Base-by-base conservation (phyloP, 1,140 invertebrate species). In the Riptortus pedestris region DNA sequence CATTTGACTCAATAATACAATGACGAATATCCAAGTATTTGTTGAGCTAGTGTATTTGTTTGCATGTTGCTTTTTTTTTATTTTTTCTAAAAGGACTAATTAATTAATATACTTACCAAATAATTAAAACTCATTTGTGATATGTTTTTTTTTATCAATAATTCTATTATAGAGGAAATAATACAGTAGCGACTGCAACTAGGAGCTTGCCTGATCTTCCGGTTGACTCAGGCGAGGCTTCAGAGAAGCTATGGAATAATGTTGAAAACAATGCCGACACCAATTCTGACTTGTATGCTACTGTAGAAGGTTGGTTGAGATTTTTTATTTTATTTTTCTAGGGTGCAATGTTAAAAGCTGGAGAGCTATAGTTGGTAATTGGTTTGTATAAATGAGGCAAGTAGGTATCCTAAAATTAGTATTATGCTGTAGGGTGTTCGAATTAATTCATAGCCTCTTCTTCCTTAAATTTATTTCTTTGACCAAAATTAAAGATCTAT, bases 271-370 rank as follows among this genome's bases (percentile, higher is more conserved):
- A 69, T 26, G 70, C 69, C 2, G 72, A 73, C 51, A 72, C 73
- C 2, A 69, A 67, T 26, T 75, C 73, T 9, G 74, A 74, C 43
- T 62, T 75, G 11, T 75, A 75, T 69, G 74, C 74, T 14, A 74
- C 74, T 18, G 73, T 75, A n/a, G 73, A 72, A 64, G 74, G 74
- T 57, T 70, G 71, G 63, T 45, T 7, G 31, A n/a, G n/a, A n/a
- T n/a, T n/a, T 26, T 57, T 26, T n/a, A 26, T 52, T 62, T 26
- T 18, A 14, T 61, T 11, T 16, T 63, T 9, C n/a, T n/a, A n/a
- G n/a, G n/a, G n/a, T n/a, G n/a, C n/a, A n/a, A n/a, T n/a, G n/a
- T n/a, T n/a, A n/a, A n/a, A n/a, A n/a, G n/a, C n/a, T n/a, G n/a
- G n/a, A n/a, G n/a, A n/a, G n/a, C n/a, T n/a, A n/a, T n/a, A n/a